phyloP scores from a whole-genome alignment of 2,113 vertebrate genomes.

The Sprattus sprattus region DNA sequence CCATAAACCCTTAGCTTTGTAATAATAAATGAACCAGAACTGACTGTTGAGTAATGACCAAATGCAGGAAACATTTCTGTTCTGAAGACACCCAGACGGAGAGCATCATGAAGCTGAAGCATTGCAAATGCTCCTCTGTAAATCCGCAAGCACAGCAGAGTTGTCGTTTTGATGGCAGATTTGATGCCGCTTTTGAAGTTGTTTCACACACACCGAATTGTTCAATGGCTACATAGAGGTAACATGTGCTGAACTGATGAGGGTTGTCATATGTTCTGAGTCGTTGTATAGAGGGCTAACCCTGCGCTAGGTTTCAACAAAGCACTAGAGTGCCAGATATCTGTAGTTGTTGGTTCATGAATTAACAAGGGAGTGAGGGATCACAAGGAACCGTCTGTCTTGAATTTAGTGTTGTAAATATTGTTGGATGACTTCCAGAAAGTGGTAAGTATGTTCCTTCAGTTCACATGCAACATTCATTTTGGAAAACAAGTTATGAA shows the following conservation, averaged over 20 bases:
- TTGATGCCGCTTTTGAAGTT: background rate
- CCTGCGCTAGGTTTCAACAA: background rate
- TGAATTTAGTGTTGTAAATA: background rate
- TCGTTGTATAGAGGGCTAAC: background rate
- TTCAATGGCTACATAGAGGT: background rate
- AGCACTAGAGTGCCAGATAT: background rate
- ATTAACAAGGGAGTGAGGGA: background rate
- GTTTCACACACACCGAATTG: background rate
- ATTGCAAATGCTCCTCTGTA: background rate
- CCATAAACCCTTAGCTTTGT: background rate
- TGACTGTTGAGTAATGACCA: background rate
- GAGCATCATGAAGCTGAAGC: background rate
- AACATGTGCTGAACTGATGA: background rate
- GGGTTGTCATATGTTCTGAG: conserved; percentile 2
- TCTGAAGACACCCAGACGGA: background rate
- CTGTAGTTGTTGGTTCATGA: background rate
- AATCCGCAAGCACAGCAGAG: background rate
- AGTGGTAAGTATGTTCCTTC: background rate
- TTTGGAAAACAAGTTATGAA: background rate
- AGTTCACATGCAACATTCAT: background rate
- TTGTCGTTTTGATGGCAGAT: background rate
- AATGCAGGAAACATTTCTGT: background rate
- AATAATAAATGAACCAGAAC: background rate
- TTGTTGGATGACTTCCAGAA: background rate
- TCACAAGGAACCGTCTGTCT: background rate